A percentile compares a stretch with the other conserved stretches of the same genome.
Conservation (phyloP, 2,888 invertebrate genomes). For the Caenorhabditis virilis region DNA sequence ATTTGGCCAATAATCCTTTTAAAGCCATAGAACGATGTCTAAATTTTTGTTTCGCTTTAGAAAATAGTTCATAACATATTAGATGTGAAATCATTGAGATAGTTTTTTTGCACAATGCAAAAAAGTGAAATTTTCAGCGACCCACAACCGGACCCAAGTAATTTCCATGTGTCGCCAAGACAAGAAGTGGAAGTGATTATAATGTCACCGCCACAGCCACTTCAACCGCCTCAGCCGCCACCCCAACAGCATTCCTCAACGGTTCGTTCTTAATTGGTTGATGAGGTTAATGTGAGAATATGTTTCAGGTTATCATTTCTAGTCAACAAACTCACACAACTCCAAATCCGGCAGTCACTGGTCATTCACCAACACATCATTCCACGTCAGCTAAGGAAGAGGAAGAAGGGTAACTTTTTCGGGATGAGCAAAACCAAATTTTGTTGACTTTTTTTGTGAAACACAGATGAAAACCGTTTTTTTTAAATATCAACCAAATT, state of each 20-base stretch:
- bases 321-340: slow-evolving; percentile 3
- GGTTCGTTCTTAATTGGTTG: neutral
- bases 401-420: slow-evolving; percentile 3
- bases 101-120: no score
- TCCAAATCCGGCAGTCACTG: neutral
- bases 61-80: no score
- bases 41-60: no score
- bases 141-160: no score
- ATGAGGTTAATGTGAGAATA: neutral
- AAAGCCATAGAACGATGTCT: no score
- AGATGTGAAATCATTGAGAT: no score
- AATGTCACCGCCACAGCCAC: neutral
- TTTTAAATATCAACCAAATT: no score
- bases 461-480: no score
- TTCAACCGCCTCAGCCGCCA: neutral
- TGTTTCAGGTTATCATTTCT: neutral
- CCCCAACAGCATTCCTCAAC: neutral
- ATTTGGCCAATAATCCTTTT: no score
- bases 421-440: no score
- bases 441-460: no score
- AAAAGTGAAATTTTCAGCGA: no score
- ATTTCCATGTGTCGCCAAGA: neutral
- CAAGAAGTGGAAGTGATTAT: slow-evolving; percentile 6
- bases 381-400: neutral
- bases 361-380: neutral